Evolutionary conservation across 2,797 vertebrate species (phyloP).

Genomic region (Rhinella marina): DNA sequence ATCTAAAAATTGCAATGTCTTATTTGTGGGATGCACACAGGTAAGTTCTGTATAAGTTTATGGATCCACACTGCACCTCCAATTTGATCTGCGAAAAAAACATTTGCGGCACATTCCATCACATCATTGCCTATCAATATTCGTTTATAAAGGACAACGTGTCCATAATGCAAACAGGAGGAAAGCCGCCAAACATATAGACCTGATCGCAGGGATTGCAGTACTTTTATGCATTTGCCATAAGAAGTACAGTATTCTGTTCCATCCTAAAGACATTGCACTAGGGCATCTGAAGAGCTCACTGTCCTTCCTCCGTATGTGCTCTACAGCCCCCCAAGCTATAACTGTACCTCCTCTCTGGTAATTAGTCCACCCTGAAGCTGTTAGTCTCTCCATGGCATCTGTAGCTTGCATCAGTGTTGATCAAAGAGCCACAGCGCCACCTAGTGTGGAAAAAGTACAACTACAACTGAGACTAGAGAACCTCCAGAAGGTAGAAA

Average conservation of each 20-base stretch:
- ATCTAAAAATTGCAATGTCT: too few relatives aligned
- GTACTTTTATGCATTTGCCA: not conserved
- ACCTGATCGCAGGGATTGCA: not conserved
- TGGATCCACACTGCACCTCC: too few relatives aligned
- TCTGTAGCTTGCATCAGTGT: not conserved
- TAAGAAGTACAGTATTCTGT: not conserved
- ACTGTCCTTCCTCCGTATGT: not conserved
- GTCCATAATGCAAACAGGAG: too few relatives aligned
- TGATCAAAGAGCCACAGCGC: conserved; percentile 1
- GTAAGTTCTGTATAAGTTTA: too few relatives aligned
- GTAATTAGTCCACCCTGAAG: not conserved
- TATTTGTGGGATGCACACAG: too few relatives aligned
- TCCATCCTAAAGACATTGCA: not conserved
- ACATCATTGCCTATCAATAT: too few relatives aligned
- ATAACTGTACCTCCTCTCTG: not conserved
- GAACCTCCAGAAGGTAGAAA: too few relatives aligned
- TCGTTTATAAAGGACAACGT: too few relatives aligned
- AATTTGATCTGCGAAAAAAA: too few relatives aligned
- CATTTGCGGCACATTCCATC: too few relatives aligned
- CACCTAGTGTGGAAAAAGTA: conserved; percentile 2
- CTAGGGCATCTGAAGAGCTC: not conserved
- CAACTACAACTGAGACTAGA: not conserved
- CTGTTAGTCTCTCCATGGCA: not conserved
- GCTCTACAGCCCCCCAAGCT: not conserved
- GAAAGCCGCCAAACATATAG: not conserved